A percentile compares a stretch with the other conserved stretches of the same genome.
These are phyloP conservation scores for Chironomus tentans DNA, from an alignment of 2,888 invertebrate species.

Conservation along the genomic window DNA sequence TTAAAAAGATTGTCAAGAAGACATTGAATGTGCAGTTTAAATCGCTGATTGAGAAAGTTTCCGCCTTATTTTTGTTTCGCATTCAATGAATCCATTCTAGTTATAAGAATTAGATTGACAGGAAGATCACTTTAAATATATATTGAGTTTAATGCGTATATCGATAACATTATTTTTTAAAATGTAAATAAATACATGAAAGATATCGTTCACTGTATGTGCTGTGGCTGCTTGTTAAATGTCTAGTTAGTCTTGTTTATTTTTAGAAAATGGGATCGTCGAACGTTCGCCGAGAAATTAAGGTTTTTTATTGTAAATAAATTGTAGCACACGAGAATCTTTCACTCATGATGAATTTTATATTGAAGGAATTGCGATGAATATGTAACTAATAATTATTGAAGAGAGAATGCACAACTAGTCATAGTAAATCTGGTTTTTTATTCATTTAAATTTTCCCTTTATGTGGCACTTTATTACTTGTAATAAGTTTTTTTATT, in stretches of 20 bases:
- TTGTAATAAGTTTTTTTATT: too few relatives aligned
- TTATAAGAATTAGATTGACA: too few relatives aligned
- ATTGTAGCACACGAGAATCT: neutral
- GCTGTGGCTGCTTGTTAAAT: neutral
- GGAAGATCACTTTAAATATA: neutral
- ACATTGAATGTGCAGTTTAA: neutral
- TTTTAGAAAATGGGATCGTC: constrained; percentile 26
- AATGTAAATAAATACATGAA: neutral
- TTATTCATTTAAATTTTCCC: too few relatives aligned
- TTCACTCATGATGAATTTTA: too few relatives aligned
- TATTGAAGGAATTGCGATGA: too few relatives aligned
- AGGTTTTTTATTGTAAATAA: neutral
- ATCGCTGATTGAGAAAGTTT: neutral
- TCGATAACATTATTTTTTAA: neutral
- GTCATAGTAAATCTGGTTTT: too few relatives aligned
- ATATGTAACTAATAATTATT: too few relatives aligned
- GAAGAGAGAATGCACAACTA: too few relatives aligned
- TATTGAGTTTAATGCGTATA: neutral
- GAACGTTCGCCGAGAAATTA: neutral
- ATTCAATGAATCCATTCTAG: too few relatives aligned
- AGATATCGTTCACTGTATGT: neutral
- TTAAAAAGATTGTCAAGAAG: neutral
- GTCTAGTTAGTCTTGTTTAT: constrained; percentile 11
- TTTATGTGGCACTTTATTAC: too few relatives aligned
- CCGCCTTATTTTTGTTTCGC: neutral